These are phyloP conservation scores for Psittacula cyanocephala DNA, from an alignment of 2,113 vertebrate genomes.

Conservation along the genomic window DNA sequence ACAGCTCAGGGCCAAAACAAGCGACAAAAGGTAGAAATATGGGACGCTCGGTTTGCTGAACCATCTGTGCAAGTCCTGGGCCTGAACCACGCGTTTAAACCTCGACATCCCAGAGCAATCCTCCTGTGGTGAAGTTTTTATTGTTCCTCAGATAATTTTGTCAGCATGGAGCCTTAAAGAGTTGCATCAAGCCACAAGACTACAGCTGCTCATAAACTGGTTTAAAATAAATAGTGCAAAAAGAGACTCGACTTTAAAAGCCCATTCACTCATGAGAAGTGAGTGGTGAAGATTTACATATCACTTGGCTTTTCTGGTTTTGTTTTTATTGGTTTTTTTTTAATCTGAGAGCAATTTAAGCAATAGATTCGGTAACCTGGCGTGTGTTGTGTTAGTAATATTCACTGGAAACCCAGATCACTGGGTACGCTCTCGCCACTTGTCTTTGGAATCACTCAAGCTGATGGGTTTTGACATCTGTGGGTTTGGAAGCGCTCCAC, in stretches of 20 bases:
- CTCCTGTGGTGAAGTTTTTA: slow-evolving; percentile 64
- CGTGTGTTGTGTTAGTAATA: slow-evolving; percentile 55
- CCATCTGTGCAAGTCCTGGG: slow-evolving; percentile 63
- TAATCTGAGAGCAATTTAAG: slow-evolving; percentile 56
- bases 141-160: slow-evolving; percentile 60
- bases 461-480: slow-evolving; percentile 6
- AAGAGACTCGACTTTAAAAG: slow-evolving; percentile 40
- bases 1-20: slow-evolving; percentile 78
- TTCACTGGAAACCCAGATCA: slow-evolving; percentile 64
- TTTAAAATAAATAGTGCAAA: slow-evolving; percentile 44
- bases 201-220: slow-evolving; percentile 60
- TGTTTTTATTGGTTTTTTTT: not conserved
- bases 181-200: slow-evolving; percentile 64
- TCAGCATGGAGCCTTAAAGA: slow-evolving; percentile 77
- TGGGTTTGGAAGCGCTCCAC: slow-evolving; percentile 35
- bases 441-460: not conserved
- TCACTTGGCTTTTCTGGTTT: slow-evolving; percentile 24
- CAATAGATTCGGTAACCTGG: slow-evolving; percentile 63
- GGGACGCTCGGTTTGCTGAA: not conserved
- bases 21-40: slow-evolving; percentile 48
- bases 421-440: slow-evolving; percentile 29
- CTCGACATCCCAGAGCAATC: slow-evolving; percentile 29
- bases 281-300: slow-evolving; percentile 50
- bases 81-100: slow-evolving; percentile 46
- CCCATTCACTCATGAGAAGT: slow-evolving; percentile 28